Base-by-base conservation (phyloP, 2,797 vertebrate species). In the Pangasius krempfi region DNA sequence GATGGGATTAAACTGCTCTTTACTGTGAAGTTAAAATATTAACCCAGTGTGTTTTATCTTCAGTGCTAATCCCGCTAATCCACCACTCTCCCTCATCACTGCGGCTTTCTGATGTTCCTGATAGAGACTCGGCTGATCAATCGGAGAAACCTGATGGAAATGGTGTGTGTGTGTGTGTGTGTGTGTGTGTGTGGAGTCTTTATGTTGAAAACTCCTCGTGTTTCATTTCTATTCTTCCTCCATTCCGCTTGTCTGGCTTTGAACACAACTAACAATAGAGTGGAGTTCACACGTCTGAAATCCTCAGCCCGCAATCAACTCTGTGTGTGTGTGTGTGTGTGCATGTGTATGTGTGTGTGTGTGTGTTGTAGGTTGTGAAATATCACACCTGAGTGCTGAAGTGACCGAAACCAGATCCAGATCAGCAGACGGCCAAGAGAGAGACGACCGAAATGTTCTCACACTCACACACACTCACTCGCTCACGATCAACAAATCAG, bases 351-450 rank as follows among this genome's bases (percentile, higher is more conserved):
- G 78, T 47, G 66, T 72, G 60, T 81, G 78, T 82, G 76, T 73
- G 64, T 76, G 33, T 82, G 44, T 80, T 80, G 86, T 80, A 52
- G 50, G 56, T 64, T 89, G 86, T 89, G 83, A 90, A 88, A 79
- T 68, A 80, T 91, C 87, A 89, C 92, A 92, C 90, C 89, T 87
- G 85, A 76, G 79, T 88, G 83, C 82, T 91, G 78, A 86, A 84
- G 84, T 84, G 88, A 89, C 75, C 44, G 54, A 87, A 66, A 79
- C 89, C 25, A 81, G 66, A 89, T 89, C 78, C 87, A 58, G 72
- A 89, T 85, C 73, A 33, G 78, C 87, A 88, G 58, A 84, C 40
- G 20, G 60, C 27, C 40, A 44, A 58, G 44, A 56, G n/a, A 62
- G 56, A 64, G 40, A 84, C 3, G 1, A n/a, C 25, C 1, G 25